These are phyloP conservation scores for Dryadula phaetusa DNA, from an alignment of 2,888 invertebrate genomes.

Conservation along the genomic window DNA sequence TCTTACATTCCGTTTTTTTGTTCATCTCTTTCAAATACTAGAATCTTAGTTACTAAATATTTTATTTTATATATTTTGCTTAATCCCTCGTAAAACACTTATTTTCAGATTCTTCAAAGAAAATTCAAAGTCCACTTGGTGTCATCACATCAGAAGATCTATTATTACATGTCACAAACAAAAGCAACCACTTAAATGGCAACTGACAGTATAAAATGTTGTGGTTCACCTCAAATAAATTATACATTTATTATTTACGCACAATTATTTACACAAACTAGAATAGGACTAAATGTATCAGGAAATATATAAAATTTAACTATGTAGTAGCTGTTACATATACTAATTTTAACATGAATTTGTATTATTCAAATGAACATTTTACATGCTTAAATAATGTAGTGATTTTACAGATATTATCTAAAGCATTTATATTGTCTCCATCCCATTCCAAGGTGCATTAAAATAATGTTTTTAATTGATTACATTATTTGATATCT, in stretches of 20 bases:
- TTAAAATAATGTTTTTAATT: constrained; percentile 17
- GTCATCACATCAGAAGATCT: constrained; percentile 89
- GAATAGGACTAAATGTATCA: constrained; percentile 4
- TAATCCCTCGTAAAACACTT: too few relatives aligned
- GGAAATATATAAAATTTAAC: constrained; percentile 9
- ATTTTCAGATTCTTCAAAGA: constrained; percentile 57
- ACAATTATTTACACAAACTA: constrained; percentile 26
- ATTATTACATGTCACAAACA: constrained; percentile 83
- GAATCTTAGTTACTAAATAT: background rate
- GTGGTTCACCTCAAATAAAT: background rate
- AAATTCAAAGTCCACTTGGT: constrained; percentile 85
- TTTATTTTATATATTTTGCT: too few relatives aligned
- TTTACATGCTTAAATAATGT: background rate
- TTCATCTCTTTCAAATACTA: too few relatives aligned
- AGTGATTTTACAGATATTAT: constrained; percentile 12
- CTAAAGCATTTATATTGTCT: constrained; percentile 19
- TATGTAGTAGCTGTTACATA: background rate
- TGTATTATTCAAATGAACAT: background rate
- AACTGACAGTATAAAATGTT: constrained; percentile 48
- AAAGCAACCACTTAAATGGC: constrained; percentile 60
- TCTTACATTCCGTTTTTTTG: too few relatives aligned
- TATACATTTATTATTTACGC: constrained; percentile 18
- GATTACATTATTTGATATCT: constrained; percentile 5
- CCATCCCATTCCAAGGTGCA: constrained; percentile 32
- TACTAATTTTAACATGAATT: background rate